phyloP scores from a whole-genome alignment of 2,797 vertebrate species.

The Chiroxiphia lanceolata region DNA sequence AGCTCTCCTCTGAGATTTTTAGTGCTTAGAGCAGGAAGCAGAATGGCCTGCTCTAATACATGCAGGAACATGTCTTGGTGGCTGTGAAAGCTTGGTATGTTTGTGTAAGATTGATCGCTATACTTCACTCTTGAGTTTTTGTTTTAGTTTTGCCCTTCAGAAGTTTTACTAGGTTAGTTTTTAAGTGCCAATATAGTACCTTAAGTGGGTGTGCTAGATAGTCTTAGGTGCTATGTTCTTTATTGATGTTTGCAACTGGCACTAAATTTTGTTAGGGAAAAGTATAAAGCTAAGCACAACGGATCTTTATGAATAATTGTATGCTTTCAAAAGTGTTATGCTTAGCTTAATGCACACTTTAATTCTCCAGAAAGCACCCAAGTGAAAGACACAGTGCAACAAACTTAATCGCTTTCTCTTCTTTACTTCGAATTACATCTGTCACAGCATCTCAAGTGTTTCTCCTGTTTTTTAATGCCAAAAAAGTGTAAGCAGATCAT shows the following conservation, averaged over 20 bases:
- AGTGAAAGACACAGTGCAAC: neutral
- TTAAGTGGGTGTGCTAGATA: neutral
- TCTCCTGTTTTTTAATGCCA: neutral
- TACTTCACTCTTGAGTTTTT: neutral
- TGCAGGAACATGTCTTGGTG: neutral
- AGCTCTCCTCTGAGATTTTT: neutral
- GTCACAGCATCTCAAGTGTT: neutral
- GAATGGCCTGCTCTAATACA: neutral
- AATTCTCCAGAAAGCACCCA: neutral
- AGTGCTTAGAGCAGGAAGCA: neutral
- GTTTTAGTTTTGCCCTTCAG: conserved; percentile 15
- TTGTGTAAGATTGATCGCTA: conserved; percentile 3
- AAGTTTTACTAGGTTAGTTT: conserved; percentile 14
- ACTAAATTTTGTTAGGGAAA: neutral
- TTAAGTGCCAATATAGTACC: neutral
- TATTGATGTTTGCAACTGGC: neutral
- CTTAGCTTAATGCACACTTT: neutral
- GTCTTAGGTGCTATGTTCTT: neutral
- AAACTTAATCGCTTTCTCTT: neutral
- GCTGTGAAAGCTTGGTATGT: neutral
- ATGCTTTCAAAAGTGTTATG: neutral
- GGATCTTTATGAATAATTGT: neutral
- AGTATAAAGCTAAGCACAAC: neutral
- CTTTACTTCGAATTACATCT: neutral
- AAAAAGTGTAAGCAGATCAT: neutral